phyloP scores from a whole-genome alignment of 2,797 vertebrate species.

The Phrynocephalus forsythii region DNA sequence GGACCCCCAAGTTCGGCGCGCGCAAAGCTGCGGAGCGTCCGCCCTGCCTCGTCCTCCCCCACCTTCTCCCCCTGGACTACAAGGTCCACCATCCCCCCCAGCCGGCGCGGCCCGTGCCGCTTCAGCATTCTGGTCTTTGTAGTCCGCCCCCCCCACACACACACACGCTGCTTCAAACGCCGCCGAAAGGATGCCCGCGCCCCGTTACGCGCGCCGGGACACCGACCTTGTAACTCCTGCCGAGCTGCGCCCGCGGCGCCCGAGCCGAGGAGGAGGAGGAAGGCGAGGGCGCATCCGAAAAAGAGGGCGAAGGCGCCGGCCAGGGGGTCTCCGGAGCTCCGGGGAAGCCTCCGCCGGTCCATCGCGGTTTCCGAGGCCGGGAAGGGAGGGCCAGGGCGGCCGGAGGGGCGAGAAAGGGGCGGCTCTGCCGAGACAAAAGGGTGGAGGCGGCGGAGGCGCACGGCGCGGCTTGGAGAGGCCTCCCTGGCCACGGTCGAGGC shows the following conservation, averaged over 20 bases:
- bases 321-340: not conserved
- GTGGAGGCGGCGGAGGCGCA: slow-evolving; percentile 48
- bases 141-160: no score
- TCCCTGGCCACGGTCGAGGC: not conserved
- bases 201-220: not conserved
- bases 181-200: no score
- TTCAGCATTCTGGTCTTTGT: no score
- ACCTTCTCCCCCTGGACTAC: not conserved
- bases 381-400: slow-evolving; percentile 64
- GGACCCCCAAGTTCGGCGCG: not conserved
- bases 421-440: slow-evolving; percentile 73
- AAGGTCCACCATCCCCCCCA: no score
- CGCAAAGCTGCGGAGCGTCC: fast-evolving
- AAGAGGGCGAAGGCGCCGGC: not conserved
- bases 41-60: no score
- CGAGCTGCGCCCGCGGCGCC: slow-evolving; percentile 56
- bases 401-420: slow-evolving; percentile 58
- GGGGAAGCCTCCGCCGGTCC: slow-evolving; percentile 46
- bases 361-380: slow-evolving; percentile 45
- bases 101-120: no score
- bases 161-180: no score
- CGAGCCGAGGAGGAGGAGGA: slow-evolving; percentile 64
- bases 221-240: slow-evolving; percentile 77
- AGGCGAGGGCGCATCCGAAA: slow-evolving; percentile 30
- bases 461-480: slow-evolving; percentile 22